Base-by-base conservation (phyloP, 2,113 vertebrate genomes). In the Thomomys bottae region DNA sequence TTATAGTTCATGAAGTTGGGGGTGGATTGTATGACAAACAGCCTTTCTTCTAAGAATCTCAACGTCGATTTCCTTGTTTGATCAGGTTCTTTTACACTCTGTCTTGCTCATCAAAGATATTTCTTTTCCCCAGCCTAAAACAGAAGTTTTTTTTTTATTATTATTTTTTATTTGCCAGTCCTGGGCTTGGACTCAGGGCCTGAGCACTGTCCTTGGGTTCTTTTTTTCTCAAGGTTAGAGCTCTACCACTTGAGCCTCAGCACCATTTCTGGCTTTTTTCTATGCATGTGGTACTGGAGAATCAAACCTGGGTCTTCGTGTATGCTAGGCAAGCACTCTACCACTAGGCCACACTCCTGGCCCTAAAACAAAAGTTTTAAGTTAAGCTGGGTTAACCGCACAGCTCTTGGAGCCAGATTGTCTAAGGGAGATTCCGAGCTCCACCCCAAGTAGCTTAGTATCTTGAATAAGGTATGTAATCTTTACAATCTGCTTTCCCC, bases 41-140 rank as follows among this genome's bases (percentile, higher is more conserved):
- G 68, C 15, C 85, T 86, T 95, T 88, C n/a, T 75, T 77, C 6
- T 77, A 21, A 54, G 76, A 78, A 34, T 4, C n/a, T 71, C 32
- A 75, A 6, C 3, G n/a, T 45, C 26, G 79, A 36, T 87, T 92
- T 84, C 30, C 30, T 73, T 45, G 30, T 70, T 84, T 75, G 59
- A 72, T 68, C 38, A 11, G 36, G 36, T 87, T 92, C n/a, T 89
- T 3, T 67, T 73, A 75, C 38, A 8, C 66, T 67, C 45, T 79
- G 24, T 77, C n/a, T n/a, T n/a, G n/a, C 64, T 89, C 66, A 72
- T 66, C 42, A 94, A 87, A 83, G 32, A 14, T 5, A 28, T 70
- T 9, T 18, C 23, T 7, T 78, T 73, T 89, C n/a, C 42, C 18
- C n/a, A n/a, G n/a, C 34, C 78, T 84, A 45, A 21, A 59, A 45